phyloP scores from a whole-genome alignment of 2,888 invertebrate species.

The Lottia gigantea region DNA sequence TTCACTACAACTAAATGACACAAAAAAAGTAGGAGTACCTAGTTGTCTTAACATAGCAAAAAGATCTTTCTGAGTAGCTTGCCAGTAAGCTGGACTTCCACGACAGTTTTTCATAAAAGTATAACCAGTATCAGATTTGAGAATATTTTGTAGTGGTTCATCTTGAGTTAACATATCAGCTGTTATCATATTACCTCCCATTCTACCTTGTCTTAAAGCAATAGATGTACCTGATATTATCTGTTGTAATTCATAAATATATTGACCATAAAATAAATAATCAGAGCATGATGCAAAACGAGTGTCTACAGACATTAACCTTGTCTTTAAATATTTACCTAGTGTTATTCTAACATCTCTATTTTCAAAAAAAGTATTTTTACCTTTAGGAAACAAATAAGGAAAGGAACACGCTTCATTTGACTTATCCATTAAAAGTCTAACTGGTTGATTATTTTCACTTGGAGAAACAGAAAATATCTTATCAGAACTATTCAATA shows the following conservation, averaged over 20 bases:
- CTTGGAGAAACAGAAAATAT: constrained; percentile 26
- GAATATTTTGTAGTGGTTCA: too few relatives aligned
- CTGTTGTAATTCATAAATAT: constrained; percentile 24
- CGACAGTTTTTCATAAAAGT: too few relatives aligned
- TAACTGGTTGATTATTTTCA: constrained; percentile 10
- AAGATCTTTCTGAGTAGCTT: too few relatives aligned
- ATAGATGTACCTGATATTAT: too few relatives aligned
- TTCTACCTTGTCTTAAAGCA: too few relatives aligned
- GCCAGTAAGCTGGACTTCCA: too few relatives aligned
- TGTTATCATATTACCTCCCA: too few relatives aligned
- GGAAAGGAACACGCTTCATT: constrained; percentile 28
- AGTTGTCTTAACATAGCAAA: too few relatives aligned
- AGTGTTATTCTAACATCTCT: constrained; percentile 15
- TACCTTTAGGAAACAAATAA: constrained; percentile 21
- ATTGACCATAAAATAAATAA: constrained; percentile 28
- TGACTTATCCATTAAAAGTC: constrained; percentile 15
- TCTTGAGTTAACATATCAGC: too few relatives aligned
- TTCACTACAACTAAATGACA: too few relatives aligned
- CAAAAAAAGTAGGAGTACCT: too few relatives aligned
- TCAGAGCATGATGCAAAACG: constrained; percentile 23
- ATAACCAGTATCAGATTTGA: too few relatives aligned
- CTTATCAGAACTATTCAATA: constrained; percentile 20
- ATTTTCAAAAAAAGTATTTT: constrained; percentile 10
- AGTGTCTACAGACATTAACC: constrained; percentile 21
- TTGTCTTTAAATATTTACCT: constrained; percentile 20